Evolutionary conservation across 2,888 invertebrate species (phyloP).

Genomic region (Leptopilina syphax): DNA sequence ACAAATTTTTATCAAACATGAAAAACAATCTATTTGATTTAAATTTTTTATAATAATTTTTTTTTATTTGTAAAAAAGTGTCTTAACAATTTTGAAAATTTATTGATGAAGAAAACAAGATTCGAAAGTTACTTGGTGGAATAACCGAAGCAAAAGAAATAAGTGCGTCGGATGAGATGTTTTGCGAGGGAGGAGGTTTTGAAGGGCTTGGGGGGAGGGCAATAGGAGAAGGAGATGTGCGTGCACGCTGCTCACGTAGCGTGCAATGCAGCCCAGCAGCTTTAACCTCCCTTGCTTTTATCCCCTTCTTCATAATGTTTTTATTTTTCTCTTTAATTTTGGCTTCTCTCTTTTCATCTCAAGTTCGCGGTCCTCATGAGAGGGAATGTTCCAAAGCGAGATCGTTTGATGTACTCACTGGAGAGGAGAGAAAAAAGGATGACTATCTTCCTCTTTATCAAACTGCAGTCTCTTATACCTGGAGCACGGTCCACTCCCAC

Average conservation of each 20-base stretch:
- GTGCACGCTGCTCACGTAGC: conserved; percentile 75
- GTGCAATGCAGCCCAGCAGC: conserved; percentile 63
- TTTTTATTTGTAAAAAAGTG: too few species aligned
- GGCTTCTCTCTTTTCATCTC: conserved; percentile 28
- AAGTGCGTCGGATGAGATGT: conserved; percentile 44
- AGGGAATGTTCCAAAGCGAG: conserved; percentile 38
- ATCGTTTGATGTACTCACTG: not conserved
- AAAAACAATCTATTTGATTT: conserved; percentile 3
- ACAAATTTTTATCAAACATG: too few species aligned
- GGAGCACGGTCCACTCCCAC: conserved; percentile 66
- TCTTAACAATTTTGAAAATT: not conserved
- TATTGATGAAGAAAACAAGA: not conserved
- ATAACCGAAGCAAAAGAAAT: conserved; percentile 42
- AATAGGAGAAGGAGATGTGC: conserved; percentile 63
- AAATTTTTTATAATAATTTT: conserved; percentile 31
- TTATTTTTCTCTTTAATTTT: conserved; percentile 45
- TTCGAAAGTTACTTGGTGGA: conserved; percentile 41
- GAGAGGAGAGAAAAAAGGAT: conserved; percentile 52
- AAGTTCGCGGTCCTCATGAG: conserved; percentile 25
- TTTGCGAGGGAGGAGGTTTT: conserved; percentile 43
- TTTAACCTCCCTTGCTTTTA: conserved; percentile 56
- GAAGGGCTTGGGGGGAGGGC: conserved; percentile 49
- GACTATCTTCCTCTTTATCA: conserved; percentile 69
- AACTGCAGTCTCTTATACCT: conserved; percentile 64
- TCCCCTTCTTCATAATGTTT: conserved; percentile 53